These are phyloP conservation scores for Diploscapter pachys DNA, from an alignment of 1,140 invertebrate genomes.

Conservation along the genomic window DNA sequence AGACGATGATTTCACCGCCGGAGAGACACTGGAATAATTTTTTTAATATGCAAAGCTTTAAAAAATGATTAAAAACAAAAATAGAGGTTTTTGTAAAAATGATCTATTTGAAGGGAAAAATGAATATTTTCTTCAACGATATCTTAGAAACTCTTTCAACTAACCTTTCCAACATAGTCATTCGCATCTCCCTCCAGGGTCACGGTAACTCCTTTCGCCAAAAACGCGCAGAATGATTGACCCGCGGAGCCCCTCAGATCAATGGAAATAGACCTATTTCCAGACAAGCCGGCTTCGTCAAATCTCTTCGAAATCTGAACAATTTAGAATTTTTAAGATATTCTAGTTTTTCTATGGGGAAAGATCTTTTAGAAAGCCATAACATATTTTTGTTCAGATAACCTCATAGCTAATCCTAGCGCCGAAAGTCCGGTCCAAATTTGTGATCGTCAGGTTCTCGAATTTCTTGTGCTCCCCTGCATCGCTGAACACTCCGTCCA, in stretches of 20 bases:
- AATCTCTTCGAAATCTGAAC: slow-evolving; percentile 70
- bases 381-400: not conserved
- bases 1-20: slow-evolving; percentile 89
- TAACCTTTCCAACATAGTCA: slow-evolving; percentile 85
- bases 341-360: too few relatives aligned
- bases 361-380: too few relatives aligned
- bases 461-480: slow-evolving; percentile 35
- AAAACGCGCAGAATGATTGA: slow-evolving; percentile 97
- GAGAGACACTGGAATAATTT: slow-evolving; percentile 72
- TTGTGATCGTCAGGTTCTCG: slow-evolving; percentile 81
- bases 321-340: slow-evolving; percentile 69
- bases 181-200: slow-evolving; percentile 94
- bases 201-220: slow-evolving; percentile 82
- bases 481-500: slow-evolving; percentile 46
- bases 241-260: slow-evolving; percentile 87
- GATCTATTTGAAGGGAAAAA: slow-evolving; percentile 4
- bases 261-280: slow-evolving; percentile 76
- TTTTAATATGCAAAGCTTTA: slow-evolving; percentile 40
- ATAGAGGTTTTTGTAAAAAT: slow-evolving; percentile 20
- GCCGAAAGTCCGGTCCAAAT: slow-evolving; percentile 85
- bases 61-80: not conserved
- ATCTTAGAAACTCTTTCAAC: slow-evolving; percentile 51
- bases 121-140: not conserved
- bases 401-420: slow-evolving; percentile 87
- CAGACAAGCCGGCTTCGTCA: slow-evolving; percentile 79